Evolutionary conservation across 92 coral and sea anemone genomes (phyloP).

Genomic region (Porites cylindrica): DNA sequence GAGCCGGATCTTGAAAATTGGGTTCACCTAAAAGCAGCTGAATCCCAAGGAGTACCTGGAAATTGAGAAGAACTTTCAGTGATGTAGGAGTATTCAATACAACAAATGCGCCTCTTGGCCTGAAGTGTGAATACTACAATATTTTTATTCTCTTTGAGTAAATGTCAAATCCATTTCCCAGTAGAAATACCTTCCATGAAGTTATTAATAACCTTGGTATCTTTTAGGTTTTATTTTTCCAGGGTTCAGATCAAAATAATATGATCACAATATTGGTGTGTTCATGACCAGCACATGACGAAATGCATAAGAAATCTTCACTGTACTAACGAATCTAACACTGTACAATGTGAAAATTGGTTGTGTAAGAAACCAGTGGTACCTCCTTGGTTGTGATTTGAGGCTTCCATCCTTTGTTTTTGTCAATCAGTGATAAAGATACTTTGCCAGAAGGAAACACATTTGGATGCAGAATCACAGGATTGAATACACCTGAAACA

Average conservation of each 20-base stretch:
- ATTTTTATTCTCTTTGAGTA: no score
- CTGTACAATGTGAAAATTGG: neutral
- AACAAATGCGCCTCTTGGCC: no score
- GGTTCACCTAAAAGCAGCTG: slow-evolving; percentile 93
- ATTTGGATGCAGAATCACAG: slow-evolving; percentile 93
- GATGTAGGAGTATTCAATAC: no score
- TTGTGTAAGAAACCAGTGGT: neutral
- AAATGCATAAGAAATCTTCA: neutral
- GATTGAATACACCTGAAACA: slow-evolving; percentile 84
- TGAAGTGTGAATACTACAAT: no score
- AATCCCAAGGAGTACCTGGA: slow-evolving; percentile 89
- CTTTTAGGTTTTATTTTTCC: no score
- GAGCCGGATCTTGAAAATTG: slow-evolving; percentile 96
- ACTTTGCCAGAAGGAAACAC: slow-evolving; percentile 99
- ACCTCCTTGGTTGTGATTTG: slow-evolving; percentile 93
- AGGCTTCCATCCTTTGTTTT: slow-evolving; percentile 93
- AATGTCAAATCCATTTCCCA: no score
- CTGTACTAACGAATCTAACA: neutral
- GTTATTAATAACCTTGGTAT: no score
- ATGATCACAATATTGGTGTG: no score
- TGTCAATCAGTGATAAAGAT: slow-evolving; percentile 88
- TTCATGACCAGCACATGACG: neutral
- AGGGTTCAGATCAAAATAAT: no score
- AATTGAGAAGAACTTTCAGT: neutral
- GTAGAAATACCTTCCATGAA: no score